Percentiles rank a stretch among this genome's conserved stretches.
phyloP scores from a whole-genome alignment of 1,140 invertebrate genomes.

The Lucilia sericata region DNA sequence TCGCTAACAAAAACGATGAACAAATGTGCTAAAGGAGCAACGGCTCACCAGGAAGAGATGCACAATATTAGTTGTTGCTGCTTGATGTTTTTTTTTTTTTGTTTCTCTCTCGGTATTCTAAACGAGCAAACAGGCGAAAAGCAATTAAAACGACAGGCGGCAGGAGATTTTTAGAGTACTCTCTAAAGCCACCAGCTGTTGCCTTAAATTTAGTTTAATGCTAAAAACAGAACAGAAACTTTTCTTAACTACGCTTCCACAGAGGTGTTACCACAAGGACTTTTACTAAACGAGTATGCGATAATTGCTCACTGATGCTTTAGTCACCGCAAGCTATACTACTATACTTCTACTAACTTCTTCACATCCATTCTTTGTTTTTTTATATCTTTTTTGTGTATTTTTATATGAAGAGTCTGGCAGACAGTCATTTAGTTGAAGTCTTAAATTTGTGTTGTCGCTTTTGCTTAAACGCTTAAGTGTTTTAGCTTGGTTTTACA shows the following conservation, averaged over 20 bases:
- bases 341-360: background rate
- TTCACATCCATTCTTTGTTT: background rate
- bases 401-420: background rate
- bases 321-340: constrained; percentile 30
- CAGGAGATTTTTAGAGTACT: constrained; percentile 29
- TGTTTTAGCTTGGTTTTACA: background rate
- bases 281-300: constrained; percentile 35
- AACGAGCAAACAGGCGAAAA: constrained; percentile 42
- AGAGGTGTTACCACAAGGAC: constrained; percentile 34
- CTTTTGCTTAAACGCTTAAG: constrained; percentile 14
- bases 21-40: background rate
- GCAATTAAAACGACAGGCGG: constrained; percentile 32
- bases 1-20: background rate
- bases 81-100: background rate
- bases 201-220: constrained; percentile 32
- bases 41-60: constrained; percentile 27
- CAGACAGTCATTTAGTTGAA: constrained; percentile 10
- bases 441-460: constrained; percentile 25
- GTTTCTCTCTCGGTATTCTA: background rate
- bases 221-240: constrained; percentile 32
- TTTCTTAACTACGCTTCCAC: constrained; percentile 8
- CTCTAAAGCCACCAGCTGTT: constrained; percentile 35
- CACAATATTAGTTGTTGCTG: constrained; percentile 27
- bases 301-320: constrained; percentile 41
- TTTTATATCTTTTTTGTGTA: background rate